A percentile compares a stretch with the other conserved stretches of the same genome.
Evolutionary conservation across 2,797 vertebrate species (phyloP).

Genomic region (Thalassophryne amazonica): DNA sequence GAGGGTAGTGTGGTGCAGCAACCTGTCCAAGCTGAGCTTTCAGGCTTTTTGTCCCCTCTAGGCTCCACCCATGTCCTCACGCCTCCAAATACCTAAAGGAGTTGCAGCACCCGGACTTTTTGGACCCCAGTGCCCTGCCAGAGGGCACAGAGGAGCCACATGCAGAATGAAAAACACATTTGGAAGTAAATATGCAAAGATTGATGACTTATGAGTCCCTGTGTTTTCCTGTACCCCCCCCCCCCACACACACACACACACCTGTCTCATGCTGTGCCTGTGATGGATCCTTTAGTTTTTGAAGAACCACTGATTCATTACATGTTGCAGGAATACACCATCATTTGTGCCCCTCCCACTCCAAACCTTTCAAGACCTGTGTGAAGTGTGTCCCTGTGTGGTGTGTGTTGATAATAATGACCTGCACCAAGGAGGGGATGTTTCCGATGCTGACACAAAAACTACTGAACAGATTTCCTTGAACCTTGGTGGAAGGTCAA

Average conservation of each 20-base stretch:
- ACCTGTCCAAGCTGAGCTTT: slow-evolving; percentile 20
- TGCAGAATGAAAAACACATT: slow-evolving; percentile 81
- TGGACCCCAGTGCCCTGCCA: slow-evolving; percentile 89
- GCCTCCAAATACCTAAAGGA: slow-evolving; percentile 95
- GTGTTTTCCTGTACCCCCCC: background rate
- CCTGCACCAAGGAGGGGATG: no score
- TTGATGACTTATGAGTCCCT: slow-evolving; percentile 2
- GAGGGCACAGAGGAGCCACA: slow-evolving; percentile 76
- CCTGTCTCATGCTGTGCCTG: no score
- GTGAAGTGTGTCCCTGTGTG: no score
- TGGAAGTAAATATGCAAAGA: slow-evolving; percentile 46
- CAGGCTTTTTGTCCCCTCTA: slow-evolving; percentile 81
- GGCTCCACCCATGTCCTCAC: slow-evolving; percentile 94
- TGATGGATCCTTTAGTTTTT: no score
- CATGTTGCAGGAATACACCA: background rate
- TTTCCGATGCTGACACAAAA: no score
- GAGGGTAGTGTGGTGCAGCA: background rate
- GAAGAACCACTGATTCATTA: background rate
- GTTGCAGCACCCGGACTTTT: slow-evolving; percentile 96
- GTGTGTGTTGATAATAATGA: no score
- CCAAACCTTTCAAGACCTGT: no score
- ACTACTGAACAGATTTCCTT: no score
- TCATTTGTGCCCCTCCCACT: no score
- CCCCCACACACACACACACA: no score
- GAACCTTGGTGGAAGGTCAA: no score